Evolutionary conservation across 2,888 invertebrate species (phyloP).

Genomic region (Aphrophora alni): DNA sequence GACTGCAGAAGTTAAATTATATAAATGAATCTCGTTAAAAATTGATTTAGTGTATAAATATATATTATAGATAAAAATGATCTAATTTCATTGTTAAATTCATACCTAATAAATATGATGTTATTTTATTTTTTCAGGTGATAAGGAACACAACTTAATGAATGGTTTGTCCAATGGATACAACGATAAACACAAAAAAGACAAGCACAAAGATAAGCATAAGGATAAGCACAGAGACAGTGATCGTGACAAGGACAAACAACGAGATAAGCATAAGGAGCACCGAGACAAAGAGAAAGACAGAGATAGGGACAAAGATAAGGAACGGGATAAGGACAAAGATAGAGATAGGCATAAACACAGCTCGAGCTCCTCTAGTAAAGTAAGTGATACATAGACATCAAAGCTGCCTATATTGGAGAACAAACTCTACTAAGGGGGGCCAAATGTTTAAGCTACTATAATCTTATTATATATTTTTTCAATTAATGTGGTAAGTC

Average conservation of each 20-base stretch:
- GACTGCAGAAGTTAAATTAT: too few relatives aligned
- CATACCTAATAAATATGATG: too few relatives aligned
- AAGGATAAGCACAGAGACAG: constrained; percentile 54
- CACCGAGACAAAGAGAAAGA: constrained; percentile 61
- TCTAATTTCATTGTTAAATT: too few relatives aligned
- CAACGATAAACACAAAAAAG: constrained; percentile 45
- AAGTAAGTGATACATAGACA: constrained; percentile 21
- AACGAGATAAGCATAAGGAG: constrained; percentile 63
- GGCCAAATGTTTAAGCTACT: too few relatives aligned
- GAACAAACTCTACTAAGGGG: too few relatives aligned
- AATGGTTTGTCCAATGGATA: constrained; percentile 51
- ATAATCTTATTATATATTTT: too few relatives aligned
- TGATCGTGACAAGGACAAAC: constrained; percentile 58
- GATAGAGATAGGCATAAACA: constrained; percentile 47
- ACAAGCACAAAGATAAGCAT: constrained; percentile 59
- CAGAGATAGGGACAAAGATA: constrained; percentile 55
- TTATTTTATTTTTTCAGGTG: constrained; percentile 30
- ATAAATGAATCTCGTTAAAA: too few relatives aligned
- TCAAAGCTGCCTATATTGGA: too few relatives aligned
- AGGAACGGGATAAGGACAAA: constrained; percentile 59
- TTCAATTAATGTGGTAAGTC: too few relatives aligned
- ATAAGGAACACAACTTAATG: constrained; percentile 31
- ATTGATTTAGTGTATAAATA: too few relatives aligned
- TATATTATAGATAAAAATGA: too few relatives aligned
- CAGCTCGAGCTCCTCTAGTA: constrained; percentile 38